Conservation (phyloP, 2,113 vertebrate species). For the Cynoglossus semilaevis region DNA sequence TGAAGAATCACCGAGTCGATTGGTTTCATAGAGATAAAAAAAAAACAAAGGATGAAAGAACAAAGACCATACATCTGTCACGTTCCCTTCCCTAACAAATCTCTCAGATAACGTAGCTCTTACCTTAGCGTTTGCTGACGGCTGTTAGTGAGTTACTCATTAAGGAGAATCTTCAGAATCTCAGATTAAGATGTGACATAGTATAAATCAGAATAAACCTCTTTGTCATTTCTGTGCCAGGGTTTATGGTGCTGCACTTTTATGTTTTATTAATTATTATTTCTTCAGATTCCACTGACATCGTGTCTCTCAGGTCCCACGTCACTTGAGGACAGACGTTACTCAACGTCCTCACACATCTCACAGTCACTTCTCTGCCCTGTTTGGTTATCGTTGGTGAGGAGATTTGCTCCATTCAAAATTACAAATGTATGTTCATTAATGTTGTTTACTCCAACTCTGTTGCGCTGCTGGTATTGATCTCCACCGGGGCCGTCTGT, state of each 20-base stretch:
- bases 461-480: slow-evolving; percentile 63
- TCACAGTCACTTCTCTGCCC: background rate
- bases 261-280: too few relatives aligned
- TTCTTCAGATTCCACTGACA: too few relatives aligned
- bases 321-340: too few relatives aligned
- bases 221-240: background rate
- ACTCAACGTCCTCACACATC: background rate
- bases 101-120: background rate
- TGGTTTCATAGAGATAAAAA: slow-evolving; percentile 1
- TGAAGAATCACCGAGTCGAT: background rate
- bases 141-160: background rate
- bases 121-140: background rate
- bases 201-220: too few relatives aligned
- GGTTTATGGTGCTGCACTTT: background rate
- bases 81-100: background rate
- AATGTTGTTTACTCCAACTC: slow-evolving; percentile 66
- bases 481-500: slow-evolving; percentile 29
- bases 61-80: background rate
- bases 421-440: slow-evolving; percentile 68
- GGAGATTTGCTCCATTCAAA: slow-evolving; percentile 56
- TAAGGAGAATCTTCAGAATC: too few relatives aligned
- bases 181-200: too few relatives aligned
- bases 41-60: background rate
- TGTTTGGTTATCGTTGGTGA: slow-evolving; percentile 42
- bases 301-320: too few relatives aligned